These are phyloP conservation scores for Choristoneura rosaceana DNA, from an alignment of 2,888 invertebrate genomes.

Conservation along the genomic window DNA sequence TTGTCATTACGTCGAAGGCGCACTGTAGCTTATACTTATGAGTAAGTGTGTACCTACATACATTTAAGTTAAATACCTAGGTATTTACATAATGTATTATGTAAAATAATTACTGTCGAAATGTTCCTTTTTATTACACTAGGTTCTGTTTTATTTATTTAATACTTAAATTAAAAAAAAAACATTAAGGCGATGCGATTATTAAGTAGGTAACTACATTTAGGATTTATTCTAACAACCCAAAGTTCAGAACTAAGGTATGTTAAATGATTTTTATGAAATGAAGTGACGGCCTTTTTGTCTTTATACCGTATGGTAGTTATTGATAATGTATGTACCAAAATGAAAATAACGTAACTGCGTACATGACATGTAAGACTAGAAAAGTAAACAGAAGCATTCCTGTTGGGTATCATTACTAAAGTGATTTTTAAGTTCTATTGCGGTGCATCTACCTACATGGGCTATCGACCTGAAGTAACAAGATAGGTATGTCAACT, in stretches of 20 bases:
- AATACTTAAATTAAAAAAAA: not conserved
- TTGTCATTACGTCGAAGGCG: conserved; percentile 1
- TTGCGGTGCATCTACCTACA: too few species aligned
- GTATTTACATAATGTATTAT: not conserved
- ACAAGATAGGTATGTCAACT: too few species aligned
- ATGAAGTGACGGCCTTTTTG: not conserved
- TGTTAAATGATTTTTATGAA: not conserved
- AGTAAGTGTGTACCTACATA: not conserved
- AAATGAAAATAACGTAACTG: not conserved
- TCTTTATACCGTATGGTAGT: not conserved
- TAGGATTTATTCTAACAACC: not conserved
- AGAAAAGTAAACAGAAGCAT: not conserved
- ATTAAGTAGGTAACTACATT: not conserved
- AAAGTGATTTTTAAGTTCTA: not conserved
- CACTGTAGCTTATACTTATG: not conserved
- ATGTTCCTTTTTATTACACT: conserved; percentile 29
- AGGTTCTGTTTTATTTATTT: conserved; percentile 17
- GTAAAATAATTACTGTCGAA: conserved; percentile 11
- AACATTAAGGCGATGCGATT: not conserved
- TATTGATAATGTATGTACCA: not conserved
- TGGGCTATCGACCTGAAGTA: too few species aligned
- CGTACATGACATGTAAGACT: not conserved
- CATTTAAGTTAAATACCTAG: not conserved
- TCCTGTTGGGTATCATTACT: not conserved
- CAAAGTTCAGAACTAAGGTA: not conserved